phyloP scores from a whole-genome alignment of 2,888 invertebrate genomes.

The Chorisops tibialis region DNA sequence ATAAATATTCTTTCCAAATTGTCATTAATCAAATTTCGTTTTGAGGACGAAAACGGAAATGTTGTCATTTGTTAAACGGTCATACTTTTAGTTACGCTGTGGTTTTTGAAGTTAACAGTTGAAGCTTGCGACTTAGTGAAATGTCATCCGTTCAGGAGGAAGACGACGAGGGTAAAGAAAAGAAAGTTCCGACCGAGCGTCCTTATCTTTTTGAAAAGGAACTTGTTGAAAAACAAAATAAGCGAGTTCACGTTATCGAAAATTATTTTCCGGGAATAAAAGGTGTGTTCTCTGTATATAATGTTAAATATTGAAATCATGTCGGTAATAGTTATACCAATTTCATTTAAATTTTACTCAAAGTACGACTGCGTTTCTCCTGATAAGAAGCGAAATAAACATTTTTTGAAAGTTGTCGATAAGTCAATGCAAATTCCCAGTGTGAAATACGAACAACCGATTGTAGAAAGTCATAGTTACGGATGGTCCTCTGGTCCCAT shows the following conservation, averaged over 20 bases:
- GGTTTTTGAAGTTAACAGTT: too few species aligned
- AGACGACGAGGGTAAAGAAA: not conserved
- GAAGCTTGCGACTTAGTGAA: not conserved
- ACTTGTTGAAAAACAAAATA: constrained; percentile 44
- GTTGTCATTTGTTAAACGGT: not conserved
- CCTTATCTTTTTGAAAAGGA: constrained; percentile 49
- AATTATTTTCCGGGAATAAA: constrained; percentile 42
- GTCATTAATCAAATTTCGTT: not conserved
- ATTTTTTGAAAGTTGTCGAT: constrained; percentile 25
- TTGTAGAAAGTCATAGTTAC: constrained; percentile 45
- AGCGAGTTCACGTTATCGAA: constrained; percentile 41
- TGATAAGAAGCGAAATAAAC: constrained; percentile 4
- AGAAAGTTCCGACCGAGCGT: constrained; percentile 26
- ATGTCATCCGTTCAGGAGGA: not conserved
- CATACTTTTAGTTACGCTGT: too few species aligned
- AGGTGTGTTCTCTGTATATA: constrained; percentile 27
- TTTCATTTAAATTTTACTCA: constrained; percentile 45
- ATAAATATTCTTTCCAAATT: too few species aligned
- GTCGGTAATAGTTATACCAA: constrained; percentile 41
- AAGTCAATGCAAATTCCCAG: constrained; percentile 34
- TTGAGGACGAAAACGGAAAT: not conserved
- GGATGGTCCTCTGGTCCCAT: constrained; percentile 44
- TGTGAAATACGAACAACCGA: constrained; percentile 37
- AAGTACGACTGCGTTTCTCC: constrained; percentile 34
- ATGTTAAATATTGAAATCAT: constrained; percentile 11